Conservation (phyloP, 2,113 vertebrate genomes). For the Nyctibius bracteatus region DNA sequence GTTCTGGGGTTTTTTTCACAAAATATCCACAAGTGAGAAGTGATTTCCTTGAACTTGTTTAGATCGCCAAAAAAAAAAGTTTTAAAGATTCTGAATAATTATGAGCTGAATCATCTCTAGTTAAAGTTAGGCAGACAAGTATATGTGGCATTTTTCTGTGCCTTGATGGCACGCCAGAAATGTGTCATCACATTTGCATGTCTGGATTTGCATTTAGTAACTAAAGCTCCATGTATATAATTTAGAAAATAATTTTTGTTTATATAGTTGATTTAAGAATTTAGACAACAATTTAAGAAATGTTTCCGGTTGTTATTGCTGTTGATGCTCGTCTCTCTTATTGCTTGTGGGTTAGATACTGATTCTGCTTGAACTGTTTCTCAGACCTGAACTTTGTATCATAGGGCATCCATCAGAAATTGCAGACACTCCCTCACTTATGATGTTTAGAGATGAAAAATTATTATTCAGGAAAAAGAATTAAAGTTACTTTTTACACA, state of each 20-base stretch:
- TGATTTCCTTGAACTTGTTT: not conserved
- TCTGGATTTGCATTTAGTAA: conserved; percentile 15
- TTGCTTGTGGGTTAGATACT: not conserved
- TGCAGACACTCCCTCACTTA: not conserved
- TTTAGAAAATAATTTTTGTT: not conserved
- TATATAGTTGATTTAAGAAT: not conserved
- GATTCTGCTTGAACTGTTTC: not conserved
- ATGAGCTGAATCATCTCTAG: not conserved
- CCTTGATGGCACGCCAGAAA: conserved; percentile 9
- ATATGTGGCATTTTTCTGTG: not conserved
- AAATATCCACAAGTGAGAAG: not conserved
- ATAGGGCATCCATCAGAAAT: not conserved
- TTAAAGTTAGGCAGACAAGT: not conserved
- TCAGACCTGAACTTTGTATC: not conserved
- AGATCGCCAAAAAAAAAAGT: not conserved
- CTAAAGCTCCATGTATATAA: not conserved
- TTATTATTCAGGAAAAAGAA: not conserved
- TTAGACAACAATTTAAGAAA: not conserved
- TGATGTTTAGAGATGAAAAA: not conserved
- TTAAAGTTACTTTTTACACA: not conserved
- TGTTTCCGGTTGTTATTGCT: not conserved
- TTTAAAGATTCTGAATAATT: not conserved
- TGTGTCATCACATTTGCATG: conserved; percentile 8
- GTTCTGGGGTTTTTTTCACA: not conserved
- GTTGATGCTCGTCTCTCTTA: not conserved